Evolutionary conservation across 2,113 vertebrate species (phyloP), one percentile per base, ranked within the genome.

Genomic region (Megaleporinus macrocephalus): DNA sequence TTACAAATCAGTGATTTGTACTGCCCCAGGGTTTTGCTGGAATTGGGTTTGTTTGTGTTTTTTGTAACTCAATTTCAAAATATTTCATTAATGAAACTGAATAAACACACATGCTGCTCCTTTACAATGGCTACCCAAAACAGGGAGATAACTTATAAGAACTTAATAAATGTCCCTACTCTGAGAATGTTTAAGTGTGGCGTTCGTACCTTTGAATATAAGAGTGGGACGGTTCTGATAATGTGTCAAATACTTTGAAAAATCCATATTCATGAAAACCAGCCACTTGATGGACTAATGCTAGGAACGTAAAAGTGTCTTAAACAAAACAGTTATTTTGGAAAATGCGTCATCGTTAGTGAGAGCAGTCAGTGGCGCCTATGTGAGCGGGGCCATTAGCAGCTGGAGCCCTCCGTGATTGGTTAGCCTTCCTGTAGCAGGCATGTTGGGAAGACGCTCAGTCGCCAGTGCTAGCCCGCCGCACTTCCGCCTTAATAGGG

Each of bases 401-500:
- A 85, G 83, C 77, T 78, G 62, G 86, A 83, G 68, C 77, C 75
- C 55, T 61, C 51, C 41, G 53, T 80, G 73, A 71, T 84, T 82
- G 70, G 85, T 81, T 68, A 80, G 78, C 71, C 81, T 83, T 49
- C 49, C 68, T 24, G 30, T 78, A 83, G 83, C 82, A 76, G 70
- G 72, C 79, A 36, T 26, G 47, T 69, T 78, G 73, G 73, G 59
- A 80, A 53, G 78, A 86, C 1, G 87, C 89, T 89, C 82, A 87
- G 83, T 69, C 27, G 76, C 71, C 81, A 44, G 84, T 78, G 73
- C 79, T 65, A 68, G 63, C 72, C 70, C 18, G 51, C 74, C 73
- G 57, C 75, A 69, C 74, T 86, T 80, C 90, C 76, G 83, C 86
- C 91, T 92, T 92, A 94, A 93, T 94, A 93, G 87, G 85, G 90